Conservation (phyloP, 2,888 invertebrate species). For the Tetrapedia diversipes region DNA sequence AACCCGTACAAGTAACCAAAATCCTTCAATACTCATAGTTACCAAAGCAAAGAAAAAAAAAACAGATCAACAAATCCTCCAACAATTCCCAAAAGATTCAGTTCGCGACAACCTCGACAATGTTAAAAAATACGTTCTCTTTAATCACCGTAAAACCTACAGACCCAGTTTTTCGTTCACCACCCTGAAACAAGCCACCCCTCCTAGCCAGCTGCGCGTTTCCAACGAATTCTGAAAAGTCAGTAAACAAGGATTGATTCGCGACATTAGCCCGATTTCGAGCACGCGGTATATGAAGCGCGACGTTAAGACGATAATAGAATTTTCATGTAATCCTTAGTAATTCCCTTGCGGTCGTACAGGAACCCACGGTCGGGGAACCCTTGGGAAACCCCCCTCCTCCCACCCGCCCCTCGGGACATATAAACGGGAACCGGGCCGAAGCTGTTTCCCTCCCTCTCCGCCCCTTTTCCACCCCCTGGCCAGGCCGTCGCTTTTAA, state of each 20-base stretch:
- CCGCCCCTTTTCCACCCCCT: no score
- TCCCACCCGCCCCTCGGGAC: no score
- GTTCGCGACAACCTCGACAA: no score
- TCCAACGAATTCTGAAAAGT: slow-evolving; percentile 22
- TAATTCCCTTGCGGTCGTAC: slow-evolving; percentile 80
- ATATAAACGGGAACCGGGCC: slow-evolving; percentile 57
- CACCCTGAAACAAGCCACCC: not conserved
- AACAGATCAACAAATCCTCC: no score
- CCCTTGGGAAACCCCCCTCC: slow-evolving; percentile 55
- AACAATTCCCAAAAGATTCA: no score
- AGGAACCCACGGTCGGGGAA: slow-evolving; percentile 68
- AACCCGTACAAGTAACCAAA: no score
- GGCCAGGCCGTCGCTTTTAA: slow-evolving; percentile 74
- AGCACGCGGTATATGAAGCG: slow-evolving; percentile 24
- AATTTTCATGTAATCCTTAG: slow-evolving; percentile 81
- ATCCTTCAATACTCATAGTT: no score
- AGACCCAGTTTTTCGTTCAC: not conserved
- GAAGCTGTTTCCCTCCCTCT: slow-evolving; percentile 27
- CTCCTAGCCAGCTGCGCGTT: no score
- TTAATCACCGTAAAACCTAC: not conserved
- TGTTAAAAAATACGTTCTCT: not conserved
- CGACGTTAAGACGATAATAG: slow-evolving; percentile 78
- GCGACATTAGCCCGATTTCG: slow-evolving; percentile 67
- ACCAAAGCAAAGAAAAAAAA: no score
- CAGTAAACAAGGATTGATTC: slow-evolving; percentile 66